Base-by-base conservation (phyloP, 1,140 invertebrate species). In the silkworm (Bombyx mori) region DNA sequence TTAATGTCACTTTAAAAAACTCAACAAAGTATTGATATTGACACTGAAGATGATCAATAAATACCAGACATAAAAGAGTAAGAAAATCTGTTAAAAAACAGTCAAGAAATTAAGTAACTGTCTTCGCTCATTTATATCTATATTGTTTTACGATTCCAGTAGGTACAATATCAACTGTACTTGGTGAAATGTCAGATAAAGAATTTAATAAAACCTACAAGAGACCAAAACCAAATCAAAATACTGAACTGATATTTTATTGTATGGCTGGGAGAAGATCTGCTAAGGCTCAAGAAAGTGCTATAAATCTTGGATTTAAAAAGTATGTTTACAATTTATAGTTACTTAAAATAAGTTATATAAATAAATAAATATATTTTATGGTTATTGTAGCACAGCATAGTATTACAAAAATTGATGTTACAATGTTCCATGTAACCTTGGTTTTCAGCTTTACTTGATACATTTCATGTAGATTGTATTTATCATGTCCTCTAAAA, bases 231-330 rank as follows among this genome's bases (percentile, higher is more conserved):
- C 92, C 92, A 0, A 60, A 68, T 7, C 68, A 86, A 55, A 73
- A 90, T 35, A 89, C 88, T 46, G 88, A 90, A 68, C 89, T 92
- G 1, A 90, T 93, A 61, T 85, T 92, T 54, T 90, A 90, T 56
- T 93, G 92, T 61, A 90, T 81, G 78, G 87, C 88, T 57, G 92
- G 92, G 55, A 90, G 75, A 67, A 88, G 91, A 61, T 91, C 90
- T 60, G 82, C 73, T 3, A 88, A 83, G 62, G 91, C 91, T 8
- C 90, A 91, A 48, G 82, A 89, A 68, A 87, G 88, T 58, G 83
- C 92, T 10, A 67, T 86, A 7, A 88, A 89, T 44, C 62, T 91
- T 57, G 92, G 91, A 65, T 93, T 88, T 67, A 87, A 87, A 67
- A 91, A 91, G 90, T 91, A 84, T 77, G 77, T 73, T 53, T 66